Evolutionary conservation across 2,888 invertebrate genomes (phyloP).

Genomic region (Hipparchia semele): DNA sequence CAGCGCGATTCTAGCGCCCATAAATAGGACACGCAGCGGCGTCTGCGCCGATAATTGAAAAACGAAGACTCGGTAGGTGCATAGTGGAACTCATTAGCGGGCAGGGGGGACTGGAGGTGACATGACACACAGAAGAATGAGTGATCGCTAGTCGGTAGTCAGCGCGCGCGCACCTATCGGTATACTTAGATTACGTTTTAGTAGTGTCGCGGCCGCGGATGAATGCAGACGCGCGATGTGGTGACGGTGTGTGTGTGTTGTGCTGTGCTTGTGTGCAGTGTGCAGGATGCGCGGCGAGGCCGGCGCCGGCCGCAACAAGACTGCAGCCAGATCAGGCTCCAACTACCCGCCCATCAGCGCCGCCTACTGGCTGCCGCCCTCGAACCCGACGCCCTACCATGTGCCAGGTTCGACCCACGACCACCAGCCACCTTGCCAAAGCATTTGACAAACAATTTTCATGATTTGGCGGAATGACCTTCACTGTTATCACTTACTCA

Average conservation of each 20-base stretch:
- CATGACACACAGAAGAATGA: slow-evolving; percentile 69
- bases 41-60: slow-evolving; percentile 44
- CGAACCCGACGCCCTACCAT: slow-evolving; percentile 91
- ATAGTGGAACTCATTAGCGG: slow-evolving; percentile 76
- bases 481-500: neutral
- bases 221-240: slow-evolving; percentile 75
- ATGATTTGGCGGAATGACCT: neutral
- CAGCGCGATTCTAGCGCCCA: neutral
- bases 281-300: slow-evolving; percentile 79
- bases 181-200: slow-evolving; percentile 52
- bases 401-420: slow-evolving; percentile 87
- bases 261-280: slow-evolving; percentile 55
- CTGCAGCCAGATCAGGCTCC: slow-evolving; percentile 58
- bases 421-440: neutral
- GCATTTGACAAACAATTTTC: slow-evolving; percentile 6
- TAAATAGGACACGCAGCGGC: slow-evolving; percentile 33
- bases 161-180: slow-evolving; percentile 74
- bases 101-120: slow-evolving; percentile 50
- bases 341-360: slow-evolving; percentile 92
- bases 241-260: slow-evolving; percentile 55
- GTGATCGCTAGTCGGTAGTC: slow-evolving; percentile 63
- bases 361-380: slow-evolving; percentile 92
- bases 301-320: slow-evolving; percentile 72
- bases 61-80: slow-evolving; percentile 50
- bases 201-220: slow-evolving; percentile 74